These are phyloP conservation scores for Tubulanus polymorphus DNA, from an alignment of 2,888 invertebrate species.

Conservation along the genomic window DNA sequence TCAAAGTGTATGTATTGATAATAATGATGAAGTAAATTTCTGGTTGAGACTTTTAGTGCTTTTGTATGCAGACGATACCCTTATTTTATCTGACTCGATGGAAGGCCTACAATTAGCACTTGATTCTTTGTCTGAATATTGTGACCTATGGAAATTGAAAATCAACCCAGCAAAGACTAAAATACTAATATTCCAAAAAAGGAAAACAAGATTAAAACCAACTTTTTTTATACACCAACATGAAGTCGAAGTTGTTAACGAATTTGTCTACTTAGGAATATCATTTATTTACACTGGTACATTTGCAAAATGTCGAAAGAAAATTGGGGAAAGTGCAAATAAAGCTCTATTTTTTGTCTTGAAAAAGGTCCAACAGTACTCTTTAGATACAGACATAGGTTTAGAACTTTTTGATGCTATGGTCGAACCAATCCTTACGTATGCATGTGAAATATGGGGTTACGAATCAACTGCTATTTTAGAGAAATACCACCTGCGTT, in stretches of 20 bases:
- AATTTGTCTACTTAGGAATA: not conserved
- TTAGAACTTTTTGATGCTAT: too few species aligned
- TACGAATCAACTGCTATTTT: too few species aligned
- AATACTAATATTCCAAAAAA: not conserved
- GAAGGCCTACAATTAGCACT: not conserved
- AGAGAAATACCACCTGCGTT: too few species aligned
- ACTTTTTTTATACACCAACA: not conserved
- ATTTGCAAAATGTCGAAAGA: not conserved
- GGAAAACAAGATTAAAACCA: not conserved
- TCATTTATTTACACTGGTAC: not conserved
- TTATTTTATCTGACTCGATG: not conserved
- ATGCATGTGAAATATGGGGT: too few species aligned
- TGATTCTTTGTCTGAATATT: not conserved
- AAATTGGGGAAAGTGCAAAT: too few species aligned
- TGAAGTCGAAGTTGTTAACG: not conserved
- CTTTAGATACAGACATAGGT: too few species aligned
- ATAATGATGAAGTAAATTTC: too few species aligned
- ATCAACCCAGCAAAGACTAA: not conserved
- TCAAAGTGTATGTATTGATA: too few species aligned
- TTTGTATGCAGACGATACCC: not conserved
- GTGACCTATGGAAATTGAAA: not conserved
- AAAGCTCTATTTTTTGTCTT: too few species aligned
- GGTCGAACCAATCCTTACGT: too few species aligned
- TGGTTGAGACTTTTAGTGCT: not conserved
- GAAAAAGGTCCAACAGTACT: too few species aligned